phyloP scores from a whole-genome alignment of 2,888 invertebrate species.

The Orchestes rusci region DNA sequence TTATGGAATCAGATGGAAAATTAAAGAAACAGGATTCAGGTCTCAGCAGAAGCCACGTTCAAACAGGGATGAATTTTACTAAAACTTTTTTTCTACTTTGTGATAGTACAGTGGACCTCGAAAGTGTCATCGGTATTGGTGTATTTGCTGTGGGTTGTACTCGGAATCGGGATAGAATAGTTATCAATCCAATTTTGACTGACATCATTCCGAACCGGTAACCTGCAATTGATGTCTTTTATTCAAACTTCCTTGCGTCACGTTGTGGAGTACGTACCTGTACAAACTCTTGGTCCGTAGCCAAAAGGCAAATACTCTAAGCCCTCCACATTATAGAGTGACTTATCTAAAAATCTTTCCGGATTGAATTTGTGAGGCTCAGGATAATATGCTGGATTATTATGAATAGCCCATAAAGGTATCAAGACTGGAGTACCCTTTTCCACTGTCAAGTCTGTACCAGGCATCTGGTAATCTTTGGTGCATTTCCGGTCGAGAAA shows the following conservation, averaged over 20 bases:
- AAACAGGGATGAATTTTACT: too few relatives aligned
- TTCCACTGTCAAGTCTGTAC: conserved; percentile 32
- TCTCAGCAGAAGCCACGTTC: too few relatives aligned
- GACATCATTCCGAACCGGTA: conserved; percentile 27
- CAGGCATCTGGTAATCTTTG: conserved; percentile 33
- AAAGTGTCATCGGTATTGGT: conserved; percentile 20
- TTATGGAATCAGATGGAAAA: too few relatives aligned
- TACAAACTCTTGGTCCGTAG: conserved; percentile 32
- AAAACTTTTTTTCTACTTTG: too few relatives aligned
- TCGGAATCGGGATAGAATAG: conserved; percentile 27
- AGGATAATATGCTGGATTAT: conserved; percentile 31
- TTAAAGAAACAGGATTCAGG: too few relatives aligned
- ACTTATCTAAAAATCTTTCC: conserved; percentile 31
- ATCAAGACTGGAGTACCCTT: conserved; percentile 38
- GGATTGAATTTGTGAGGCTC: conserved; percentile 32
- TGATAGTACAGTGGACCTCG: too few relatives aligned
- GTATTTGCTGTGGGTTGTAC: conserved; percentile 22
- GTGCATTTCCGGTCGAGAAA: conserved; percentile 34
- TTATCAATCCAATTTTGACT: conserved; percentile 26
- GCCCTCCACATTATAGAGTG: conserved; percentile 21
- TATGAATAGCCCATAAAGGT: conserved; percentile 28
- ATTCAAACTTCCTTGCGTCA: too few relatives aligned
- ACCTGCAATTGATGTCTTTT: too few relatives aligned
- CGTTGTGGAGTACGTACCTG: too few relatives aligned
- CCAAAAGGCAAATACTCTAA: conserved; percentile 33